Conservation (phyloP, 2,888 invertebrate genomes). For the Lasioglossum vierecki region DNA sequence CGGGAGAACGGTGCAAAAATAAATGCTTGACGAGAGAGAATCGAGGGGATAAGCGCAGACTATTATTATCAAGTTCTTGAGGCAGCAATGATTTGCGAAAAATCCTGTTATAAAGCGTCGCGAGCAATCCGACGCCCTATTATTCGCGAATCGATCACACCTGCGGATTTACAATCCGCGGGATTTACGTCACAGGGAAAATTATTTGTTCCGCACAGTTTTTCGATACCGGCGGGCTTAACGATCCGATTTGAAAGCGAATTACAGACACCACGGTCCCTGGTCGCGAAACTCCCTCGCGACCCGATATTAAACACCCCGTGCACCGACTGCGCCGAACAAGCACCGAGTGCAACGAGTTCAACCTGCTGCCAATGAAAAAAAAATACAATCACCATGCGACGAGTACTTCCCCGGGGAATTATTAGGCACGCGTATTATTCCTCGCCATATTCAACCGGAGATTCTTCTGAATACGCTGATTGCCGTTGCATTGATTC, state of each 20-base stretch:
- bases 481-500: background rate
- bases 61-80: background rate
- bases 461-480: background rate
- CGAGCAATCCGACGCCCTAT: background rate
- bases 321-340: background rate
- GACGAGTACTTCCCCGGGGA: background rate
- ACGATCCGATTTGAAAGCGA: slow-evolving; percentile 20
- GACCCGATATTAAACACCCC: slow-evolving; percentile 8
- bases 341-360: background rate
- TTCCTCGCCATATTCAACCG: background rate
- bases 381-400: background rate
- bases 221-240: slow-evolving; percentile 8
- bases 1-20: background rate
- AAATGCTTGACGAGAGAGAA: background rate
- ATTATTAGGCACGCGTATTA: slow-evolving; percentile 1
- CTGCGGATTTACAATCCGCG: background rate
- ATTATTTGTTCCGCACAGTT: slow-evolving; percentile 14
- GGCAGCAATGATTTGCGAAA: slow-evolving; percentile 2
- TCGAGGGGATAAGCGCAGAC: background rate
- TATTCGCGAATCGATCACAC: slow-evolving; percentile 10
- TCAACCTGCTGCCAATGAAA: background rate
- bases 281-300: background rate
- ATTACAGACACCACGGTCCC: background rate
- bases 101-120: slow-evolving; percentile 3
- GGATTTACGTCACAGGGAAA: slow-evolving; percentile 1